Conservation (phyloP, 2,113 vertebrate species). For the Columba janthina region DNA sequence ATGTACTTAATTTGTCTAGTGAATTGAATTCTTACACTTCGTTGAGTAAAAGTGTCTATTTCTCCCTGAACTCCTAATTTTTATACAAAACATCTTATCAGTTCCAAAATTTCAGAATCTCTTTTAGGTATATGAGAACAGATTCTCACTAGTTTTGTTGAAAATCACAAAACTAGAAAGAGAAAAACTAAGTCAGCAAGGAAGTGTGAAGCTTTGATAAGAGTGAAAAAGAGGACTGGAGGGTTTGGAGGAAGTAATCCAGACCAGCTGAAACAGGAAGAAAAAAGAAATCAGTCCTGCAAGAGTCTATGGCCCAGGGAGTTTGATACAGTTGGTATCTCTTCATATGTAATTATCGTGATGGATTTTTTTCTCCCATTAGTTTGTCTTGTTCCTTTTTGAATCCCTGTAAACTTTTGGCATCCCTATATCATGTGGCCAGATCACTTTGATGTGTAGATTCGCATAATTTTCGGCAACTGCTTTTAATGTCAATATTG, state of each 20-base stretch:
- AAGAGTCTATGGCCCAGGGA: background rate
- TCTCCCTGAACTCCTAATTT: background rate
- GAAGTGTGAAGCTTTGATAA: background rate
- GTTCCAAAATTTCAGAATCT: constrained; percentile 6
- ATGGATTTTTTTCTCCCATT: background rate
- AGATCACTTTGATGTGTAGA: background rate
- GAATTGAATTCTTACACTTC: background rate
- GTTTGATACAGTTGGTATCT: background rate
- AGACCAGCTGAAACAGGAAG: background rate
- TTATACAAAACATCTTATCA: background rate
- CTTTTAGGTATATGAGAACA: background rate
- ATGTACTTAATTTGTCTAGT: background rate
- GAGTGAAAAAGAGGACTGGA: background rate
- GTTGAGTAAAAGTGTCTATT: background rate
- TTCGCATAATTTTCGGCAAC: background rate
- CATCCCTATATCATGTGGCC: background rate
- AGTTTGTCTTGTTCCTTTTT: background rate
- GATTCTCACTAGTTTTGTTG: background rate
- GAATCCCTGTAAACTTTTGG: background rate
- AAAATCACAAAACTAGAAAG: background rate
- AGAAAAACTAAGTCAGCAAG: background rate
- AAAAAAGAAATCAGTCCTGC: background rate
- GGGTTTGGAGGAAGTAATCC: background rate
- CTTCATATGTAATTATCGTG: background rate
- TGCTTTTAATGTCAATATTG: background rate